phyloP scores from a whole-genome alignment of 2,113 vertebrate species.

The Porphyrio hochstetteri region DNA sequence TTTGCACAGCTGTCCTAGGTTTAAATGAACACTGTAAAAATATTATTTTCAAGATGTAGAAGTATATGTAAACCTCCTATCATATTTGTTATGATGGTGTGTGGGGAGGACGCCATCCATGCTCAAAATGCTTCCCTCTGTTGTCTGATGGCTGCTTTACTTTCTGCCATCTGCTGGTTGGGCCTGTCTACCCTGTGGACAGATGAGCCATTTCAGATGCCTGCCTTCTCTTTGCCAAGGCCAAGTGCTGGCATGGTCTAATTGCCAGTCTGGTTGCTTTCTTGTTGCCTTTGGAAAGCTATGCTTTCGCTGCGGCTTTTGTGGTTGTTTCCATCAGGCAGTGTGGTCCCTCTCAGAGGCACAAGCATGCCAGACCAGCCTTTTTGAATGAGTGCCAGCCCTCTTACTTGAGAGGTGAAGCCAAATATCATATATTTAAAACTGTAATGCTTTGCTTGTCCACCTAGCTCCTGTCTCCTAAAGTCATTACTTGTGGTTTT shows the following conservation, averaged over 20 bases:
- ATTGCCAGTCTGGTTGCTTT: conserved; percentile 72
- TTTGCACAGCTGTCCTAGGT: not conserved
- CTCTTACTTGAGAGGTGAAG: conserved; percentile 78
- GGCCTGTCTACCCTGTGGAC: not conserved
- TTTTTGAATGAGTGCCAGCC: conserved; percentile 81
- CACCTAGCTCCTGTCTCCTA: conserved; percentile 82
- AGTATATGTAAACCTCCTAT: not conserved
- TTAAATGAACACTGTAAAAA: conserved; percentile 13
- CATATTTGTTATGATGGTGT: not conserved
- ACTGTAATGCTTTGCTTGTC: conserved; percentile 76
- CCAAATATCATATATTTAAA: conserved; percentile 84
- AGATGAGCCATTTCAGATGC: conserved; percentile 34
- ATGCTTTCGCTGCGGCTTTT: conserved; percentile 77
- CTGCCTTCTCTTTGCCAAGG: conserved; percentile 6
- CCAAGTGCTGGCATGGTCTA: conserved; percentile 56
- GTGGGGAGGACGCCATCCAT: not conserved
- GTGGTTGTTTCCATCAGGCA: conserved; percentile 82
- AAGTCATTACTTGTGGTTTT: conserved; percentile 84
- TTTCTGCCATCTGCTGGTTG: not conserved
- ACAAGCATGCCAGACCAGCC: conserved; percentile 75
- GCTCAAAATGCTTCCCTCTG: not conserved
- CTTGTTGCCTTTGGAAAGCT: conserved; percentile 80
- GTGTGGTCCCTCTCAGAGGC: conserved; percentile 82
- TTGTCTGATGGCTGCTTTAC: not conserved
- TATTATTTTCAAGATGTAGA: conserved; percentile 38